Percentiles rank a stretch among this genome's conserved stretches.
phyloP scores from a whole-genome alignment of 2,113 vertebrate species.

The Sclerurus mexicanus region DNA sequence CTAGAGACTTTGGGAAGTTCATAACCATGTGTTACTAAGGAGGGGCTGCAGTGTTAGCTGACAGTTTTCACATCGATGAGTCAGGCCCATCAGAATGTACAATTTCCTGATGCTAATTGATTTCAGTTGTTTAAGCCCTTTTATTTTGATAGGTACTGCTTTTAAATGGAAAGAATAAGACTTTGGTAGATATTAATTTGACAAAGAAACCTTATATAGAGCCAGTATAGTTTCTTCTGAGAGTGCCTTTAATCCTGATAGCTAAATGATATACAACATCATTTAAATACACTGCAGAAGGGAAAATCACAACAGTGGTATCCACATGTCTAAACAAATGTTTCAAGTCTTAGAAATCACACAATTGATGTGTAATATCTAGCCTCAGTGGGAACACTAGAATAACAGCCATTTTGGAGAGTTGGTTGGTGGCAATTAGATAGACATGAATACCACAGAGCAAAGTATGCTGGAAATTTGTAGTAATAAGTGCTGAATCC shows the following conservation, averaged over 20 bases:
- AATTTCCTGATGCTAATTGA: background rate
- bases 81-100: background rate
- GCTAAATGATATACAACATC: background rate
- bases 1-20: conserved; percentile 4
- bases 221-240: background rate
- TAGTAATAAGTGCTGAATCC: background rate
- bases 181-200: background rate
- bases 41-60: background rate
- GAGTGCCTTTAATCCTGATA: background rate
- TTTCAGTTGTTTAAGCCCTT: conserved; percentile 4
- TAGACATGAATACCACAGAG: background rate
- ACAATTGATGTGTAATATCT: background rate
- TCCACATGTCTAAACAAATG: background rate
- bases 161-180: background rate
- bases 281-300: background rate
- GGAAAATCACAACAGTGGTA: background rate
- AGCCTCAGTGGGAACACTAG: background rate
- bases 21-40: background rate
- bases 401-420: background rate
- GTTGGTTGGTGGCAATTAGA: background rate
- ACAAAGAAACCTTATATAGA: background rate
- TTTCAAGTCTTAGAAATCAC: background rate
- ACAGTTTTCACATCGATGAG: conserved; percentile 46
- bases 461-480: background rate
- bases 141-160: background rate